Conservation (phyloP, 92 coral and sea anemone genomes). For the Meandrina meandrites region DNA sequence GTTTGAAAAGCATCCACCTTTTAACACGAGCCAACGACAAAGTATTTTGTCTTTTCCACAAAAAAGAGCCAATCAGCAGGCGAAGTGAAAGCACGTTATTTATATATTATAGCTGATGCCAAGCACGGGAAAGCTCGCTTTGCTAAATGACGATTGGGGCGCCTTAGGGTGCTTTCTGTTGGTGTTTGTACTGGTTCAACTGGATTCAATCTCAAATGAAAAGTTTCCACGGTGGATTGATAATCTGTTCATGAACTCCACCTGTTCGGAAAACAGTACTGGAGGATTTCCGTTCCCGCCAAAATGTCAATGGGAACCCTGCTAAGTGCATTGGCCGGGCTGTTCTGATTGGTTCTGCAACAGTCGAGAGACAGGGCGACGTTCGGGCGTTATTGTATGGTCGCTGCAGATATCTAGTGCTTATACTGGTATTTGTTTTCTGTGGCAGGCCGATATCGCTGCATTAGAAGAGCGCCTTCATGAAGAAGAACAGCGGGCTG, state of each 20-base stretch:
- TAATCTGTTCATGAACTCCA: background rate
- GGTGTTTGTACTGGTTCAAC: background rate
- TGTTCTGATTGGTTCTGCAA: background rate
- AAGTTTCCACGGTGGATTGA: background rate
- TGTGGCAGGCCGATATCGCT: slow-evolving; percentile 83
- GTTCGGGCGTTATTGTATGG: background rate
- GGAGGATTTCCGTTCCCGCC: background rate
- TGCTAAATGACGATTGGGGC: background rate
- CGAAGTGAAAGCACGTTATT: background rate
- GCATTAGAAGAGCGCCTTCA: slow-evolving; percentile 94
- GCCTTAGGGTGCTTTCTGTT: background rate
- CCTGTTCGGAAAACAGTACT: no score
- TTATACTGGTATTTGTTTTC: background rate
- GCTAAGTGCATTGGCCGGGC: background rate
- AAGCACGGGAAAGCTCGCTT: background rate
- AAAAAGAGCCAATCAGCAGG: background rate
- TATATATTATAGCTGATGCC: background rate
- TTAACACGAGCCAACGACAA: background rate
- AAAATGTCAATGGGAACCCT: background rate
- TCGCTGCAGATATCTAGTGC: background rate
- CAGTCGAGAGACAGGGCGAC: background rate
- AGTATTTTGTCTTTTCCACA: background rate
- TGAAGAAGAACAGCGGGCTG: slow-evolving; percentile 84
- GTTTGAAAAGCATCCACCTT: background rate
- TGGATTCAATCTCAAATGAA: background rate